These are phyloP conservation scores for Vulpes vulpes DNA, from an alignment of 2,113 vertebrate species.

Conservation along the genomic window DNA sequence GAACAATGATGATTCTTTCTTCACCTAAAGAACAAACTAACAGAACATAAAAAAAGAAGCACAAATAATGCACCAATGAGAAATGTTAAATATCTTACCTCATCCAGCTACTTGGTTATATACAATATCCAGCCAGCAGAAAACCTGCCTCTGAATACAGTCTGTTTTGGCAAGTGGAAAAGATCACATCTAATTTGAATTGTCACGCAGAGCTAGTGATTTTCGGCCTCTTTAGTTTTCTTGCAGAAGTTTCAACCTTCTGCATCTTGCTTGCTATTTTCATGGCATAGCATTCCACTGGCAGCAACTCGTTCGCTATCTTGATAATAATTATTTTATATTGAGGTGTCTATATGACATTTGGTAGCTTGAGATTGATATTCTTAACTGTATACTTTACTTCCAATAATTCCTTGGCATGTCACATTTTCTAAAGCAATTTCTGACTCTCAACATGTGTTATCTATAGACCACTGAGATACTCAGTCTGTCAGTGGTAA, in stretches of 20 bases:
- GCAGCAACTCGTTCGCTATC: not conserved
- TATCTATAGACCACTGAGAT: not conserved
- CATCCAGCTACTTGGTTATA: not conserved
- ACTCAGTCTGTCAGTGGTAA: slow-evolving; percentile 18
- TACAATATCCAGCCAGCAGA: not conserved
- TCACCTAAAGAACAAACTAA: not conserved
- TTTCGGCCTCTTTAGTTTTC: slow-evolving; percentile 44
- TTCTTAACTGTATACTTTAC: slow-evolving; percentile 44
- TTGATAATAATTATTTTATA: not conserved
- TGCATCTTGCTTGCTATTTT: not conserved
- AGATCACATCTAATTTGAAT: slow-evolving; percentile 19
- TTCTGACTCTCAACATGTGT: not conserved
- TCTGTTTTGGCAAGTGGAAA: not conserved
- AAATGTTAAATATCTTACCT: slow-evolving; percentile 2
- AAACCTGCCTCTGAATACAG: slow-evolving; percentile 10
- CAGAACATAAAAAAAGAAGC: not conserved
- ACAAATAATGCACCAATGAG: not conserved
- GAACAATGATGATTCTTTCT: not conserved
- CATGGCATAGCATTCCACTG: not conserved
- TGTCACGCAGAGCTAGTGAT: not conserved
- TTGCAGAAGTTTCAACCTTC: not conserved
- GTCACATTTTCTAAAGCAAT: slow-evolving; percentile 29
- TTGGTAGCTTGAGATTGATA: slow-evolving; percentile 68
- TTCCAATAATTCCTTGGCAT: slow-evolving; percentile 51
- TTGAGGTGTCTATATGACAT: slow-evolving; percentile 41